Evolutionary conservation across 2,113 vertebrate species (phyloP).

Genomic region (Colinus virginianus): DNA sequence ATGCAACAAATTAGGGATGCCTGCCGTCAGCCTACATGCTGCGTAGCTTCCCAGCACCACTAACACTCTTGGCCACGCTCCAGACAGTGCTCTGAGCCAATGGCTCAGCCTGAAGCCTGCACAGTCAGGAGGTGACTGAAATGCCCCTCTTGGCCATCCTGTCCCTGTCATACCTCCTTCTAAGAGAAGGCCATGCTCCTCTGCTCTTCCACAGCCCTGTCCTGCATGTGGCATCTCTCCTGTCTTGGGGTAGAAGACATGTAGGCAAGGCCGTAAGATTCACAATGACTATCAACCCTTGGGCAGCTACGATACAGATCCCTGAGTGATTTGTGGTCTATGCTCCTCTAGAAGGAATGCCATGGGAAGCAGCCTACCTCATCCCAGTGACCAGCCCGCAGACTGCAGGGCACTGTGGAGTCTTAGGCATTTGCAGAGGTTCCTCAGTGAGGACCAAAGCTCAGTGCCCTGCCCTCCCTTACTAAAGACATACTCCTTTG

Average conservation of each 20-base stretch:
- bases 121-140: not conserved
- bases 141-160: not conserved
- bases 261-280: not conserved
- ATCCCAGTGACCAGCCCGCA: not conserved
- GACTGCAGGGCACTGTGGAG: not conserved
- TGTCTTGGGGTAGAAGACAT: rapidly evolving
- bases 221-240: not conserved
- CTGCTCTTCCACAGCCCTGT: not conserved
- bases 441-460: not conserved
- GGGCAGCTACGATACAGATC: not conserved
- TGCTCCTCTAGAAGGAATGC: not conserved
- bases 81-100: rapidly evolving
- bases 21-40: not conserved
- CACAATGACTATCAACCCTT: rapidly evolving
- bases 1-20: not conserved
- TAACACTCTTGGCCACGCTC: not conserved
- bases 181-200: not conserved
- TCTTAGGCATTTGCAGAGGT: not conserved
- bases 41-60: not conserved
- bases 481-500: rapidly evolving
- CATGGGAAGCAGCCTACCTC: not conserved
- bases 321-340: not conserved
- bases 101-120: not conserved
- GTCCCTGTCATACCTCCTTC: not conserved
- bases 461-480: not conserved